Percentiles rank a stretch among this genome's conserved stretches.
These are phyloP conservation scores for Phrynocephalus forsythii DNA, from an alignment of 2,797 vertebrate species.

Conservation along the genomic window DNA sequence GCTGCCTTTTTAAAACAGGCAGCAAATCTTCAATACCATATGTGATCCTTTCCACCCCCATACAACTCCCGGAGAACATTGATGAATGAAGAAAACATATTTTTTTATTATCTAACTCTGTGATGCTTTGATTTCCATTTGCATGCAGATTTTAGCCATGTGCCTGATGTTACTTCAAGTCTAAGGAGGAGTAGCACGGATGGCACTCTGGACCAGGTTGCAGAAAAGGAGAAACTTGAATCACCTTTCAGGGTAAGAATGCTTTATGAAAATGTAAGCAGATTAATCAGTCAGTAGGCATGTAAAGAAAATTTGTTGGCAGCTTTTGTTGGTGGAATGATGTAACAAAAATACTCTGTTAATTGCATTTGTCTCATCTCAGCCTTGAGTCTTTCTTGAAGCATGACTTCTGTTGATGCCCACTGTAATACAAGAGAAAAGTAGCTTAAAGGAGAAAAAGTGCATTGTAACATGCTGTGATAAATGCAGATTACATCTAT, in stretches of 20 bases:
- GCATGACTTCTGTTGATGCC: constrained; percentile 17
- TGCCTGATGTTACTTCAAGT: constrained; percentile 80
- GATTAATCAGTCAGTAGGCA: background rate
- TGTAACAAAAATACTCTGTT: background rate
- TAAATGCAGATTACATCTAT: constrained; percentile 8
- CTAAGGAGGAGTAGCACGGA: constrained; percentile 82
- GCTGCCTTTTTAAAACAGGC: constrained; percentile 30
- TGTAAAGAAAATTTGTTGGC: background rate
- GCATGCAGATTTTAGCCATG: constrained; percentile 87
- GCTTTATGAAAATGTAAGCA: background rate
- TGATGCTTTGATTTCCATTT: constrained; percentile 49
- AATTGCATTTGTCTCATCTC: constrained; percentile 2
- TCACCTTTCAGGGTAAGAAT: constrained; percentile 88
- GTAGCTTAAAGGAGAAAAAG: background rate
- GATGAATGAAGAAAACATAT: constrained; percentile 28
- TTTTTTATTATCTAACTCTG: constrained; percentile 35
- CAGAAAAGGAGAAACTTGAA: constrained; percentile 80
- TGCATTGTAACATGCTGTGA: constrained; percentile 20
- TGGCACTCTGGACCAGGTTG: constrained; percentile 79
- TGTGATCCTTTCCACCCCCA: background rate
- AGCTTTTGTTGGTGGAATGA: background rate
- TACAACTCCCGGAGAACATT: background rate
- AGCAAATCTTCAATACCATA: constrained; percentile 26
- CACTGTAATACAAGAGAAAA: constrained; percentile 1
- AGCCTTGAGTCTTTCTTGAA: background rate